Evolutionary conservation across 2,113 vertebrate genomes (phyloP), one percentile per base, ranked within the genome.

Genomic region (Peucedramus taeniatus): DNA sequence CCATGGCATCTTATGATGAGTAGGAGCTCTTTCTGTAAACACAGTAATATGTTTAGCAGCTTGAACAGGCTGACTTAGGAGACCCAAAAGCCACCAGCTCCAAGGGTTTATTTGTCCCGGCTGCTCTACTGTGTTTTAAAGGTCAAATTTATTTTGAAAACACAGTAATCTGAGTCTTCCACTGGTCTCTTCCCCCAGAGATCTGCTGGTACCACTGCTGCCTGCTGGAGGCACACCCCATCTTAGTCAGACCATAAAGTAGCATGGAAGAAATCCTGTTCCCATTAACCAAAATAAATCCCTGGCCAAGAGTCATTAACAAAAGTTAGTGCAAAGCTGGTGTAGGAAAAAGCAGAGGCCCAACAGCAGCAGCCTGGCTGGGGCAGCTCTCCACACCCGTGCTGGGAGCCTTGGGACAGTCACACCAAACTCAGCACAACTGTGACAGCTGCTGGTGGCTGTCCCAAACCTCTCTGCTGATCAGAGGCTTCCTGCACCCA

Each of bases 101-200:
- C 69, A 77, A 83, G 40, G 21, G 49, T 78, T 91, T 93, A 89
- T 89, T 92, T 92, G 65, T 87, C 80, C 65, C 10, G 3, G 47
- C 93, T 76, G 78, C 66, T 90, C 28, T 56, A 13, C 4, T 28
- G 45, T 49, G 51, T 79, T 92, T 94, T 95, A 94, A 96, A 96
- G 87, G 83, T 89, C 91, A 94, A 60, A 22, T 64, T 89, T 78
- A 71, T 82, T 95, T 90, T 68, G 83, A 81, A 95, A 90, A 83
- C n/a, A 35, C 30, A 78, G 85, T 87, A 66, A 92, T 85, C 51
- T 74, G 71, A 94, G 61, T 49, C 42, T 89, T 86, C 39, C 68
- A 42, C 28, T 63, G 56, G 44, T 27, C 30, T 70, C 59, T 82
- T 39, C 35, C 65, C 39, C 9, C 75, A 85, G 37, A 60, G 53